Percentiles rank a stretch among this genome's conserved stretches.
Conservation (phyloP, 2,888 invertebrate species). For the Saturnia pavonia region DNA sequence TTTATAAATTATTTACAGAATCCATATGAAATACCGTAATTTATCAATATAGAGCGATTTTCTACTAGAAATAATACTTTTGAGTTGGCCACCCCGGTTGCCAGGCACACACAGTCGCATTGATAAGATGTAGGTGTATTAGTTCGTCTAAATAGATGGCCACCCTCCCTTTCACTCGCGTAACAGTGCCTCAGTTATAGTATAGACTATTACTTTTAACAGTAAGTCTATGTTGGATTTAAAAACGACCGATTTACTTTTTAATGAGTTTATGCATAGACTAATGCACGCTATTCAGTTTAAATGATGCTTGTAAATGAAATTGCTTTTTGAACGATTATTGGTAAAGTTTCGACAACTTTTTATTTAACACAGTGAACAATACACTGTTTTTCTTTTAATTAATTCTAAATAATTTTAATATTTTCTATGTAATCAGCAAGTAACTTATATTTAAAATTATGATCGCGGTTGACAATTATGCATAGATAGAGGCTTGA, state of each 20-base stretch:
- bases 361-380: background rate
- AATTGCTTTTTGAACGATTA: constrained; percentile 18
- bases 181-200: constrained; percentile 64
- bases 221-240: constrained; percentile 26
- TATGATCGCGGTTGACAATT: too few species aligned
- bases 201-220: constrained; percentile 39
- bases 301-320: constrained; percentile 17
- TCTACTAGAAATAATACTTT: background rate
- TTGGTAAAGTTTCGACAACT: constrained; percentile 15
- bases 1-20: background rate
- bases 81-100: constrained; percentile 15
- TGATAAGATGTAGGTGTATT: constrained; percentile 44
- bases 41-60: background rate
- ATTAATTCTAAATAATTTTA: background rate
- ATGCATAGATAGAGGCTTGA: too few species aligned
- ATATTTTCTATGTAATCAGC: background rate
- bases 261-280: constrained; percentile 29
- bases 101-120: constrained; percentile 28
- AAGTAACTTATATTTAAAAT: background rate
- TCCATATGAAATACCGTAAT: background rate
- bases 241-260: constrained; percentile 36
- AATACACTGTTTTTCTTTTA: background rate
- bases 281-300: constrained; percentile 18
- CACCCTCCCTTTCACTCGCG: constrained; percentile 78
- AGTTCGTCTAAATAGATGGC: constrained; percentile 70